Conservation (phyloP, 2,797 vertebrate genomes). For the Vireo griseus region DNA sequence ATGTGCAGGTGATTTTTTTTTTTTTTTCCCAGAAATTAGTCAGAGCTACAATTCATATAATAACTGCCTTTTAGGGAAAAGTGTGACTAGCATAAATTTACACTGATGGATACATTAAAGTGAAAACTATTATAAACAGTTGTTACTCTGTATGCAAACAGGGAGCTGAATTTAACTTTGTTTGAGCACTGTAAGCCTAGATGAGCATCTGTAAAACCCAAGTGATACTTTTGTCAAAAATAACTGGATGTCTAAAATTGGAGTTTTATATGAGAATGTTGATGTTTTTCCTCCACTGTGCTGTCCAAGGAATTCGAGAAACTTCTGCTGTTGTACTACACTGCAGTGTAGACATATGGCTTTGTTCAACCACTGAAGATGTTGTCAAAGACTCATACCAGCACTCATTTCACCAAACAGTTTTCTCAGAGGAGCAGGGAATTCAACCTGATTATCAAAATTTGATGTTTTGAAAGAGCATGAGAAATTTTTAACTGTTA, state of each 20-base stretch:
- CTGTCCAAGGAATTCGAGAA: neutral
- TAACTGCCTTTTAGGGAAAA: neutral
- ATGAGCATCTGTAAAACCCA: neutral
- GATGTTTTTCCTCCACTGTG: neutral
- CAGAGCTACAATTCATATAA: neutral
- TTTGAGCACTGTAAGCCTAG: neutral
- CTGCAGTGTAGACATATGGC: neutral
- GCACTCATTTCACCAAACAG: neutral
- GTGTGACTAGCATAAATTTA: neutral
- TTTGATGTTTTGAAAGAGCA: neutral
- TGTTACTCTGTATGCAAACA: neutral
- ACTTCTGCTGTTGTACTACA: neutral
- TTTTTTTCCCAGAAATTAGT: neutral
- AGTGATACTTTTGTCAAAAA: neutral
- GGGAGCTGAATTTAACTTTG: neutral
- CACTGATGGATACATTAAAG: neutral
- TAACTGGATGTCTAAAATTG: neutral
- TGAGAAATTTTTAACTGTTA: slow-evolving; percentile 18
- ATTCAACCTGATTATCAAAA: slow-evolving; percentile 50
- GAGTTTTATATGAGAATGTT: neutral
- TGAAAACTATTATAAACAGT: neutral
- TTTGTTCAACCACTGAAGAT: neutral
- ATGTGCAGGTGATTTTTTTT: neutral
- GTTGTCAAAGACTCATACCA: slow-evolving; percentile 11
- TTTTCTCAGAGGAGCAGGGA: neutral